phyloP scores from a whole-genome alignment of 2,888 invertebrate species.

The Ganaspis brasiliensis region DNA sequence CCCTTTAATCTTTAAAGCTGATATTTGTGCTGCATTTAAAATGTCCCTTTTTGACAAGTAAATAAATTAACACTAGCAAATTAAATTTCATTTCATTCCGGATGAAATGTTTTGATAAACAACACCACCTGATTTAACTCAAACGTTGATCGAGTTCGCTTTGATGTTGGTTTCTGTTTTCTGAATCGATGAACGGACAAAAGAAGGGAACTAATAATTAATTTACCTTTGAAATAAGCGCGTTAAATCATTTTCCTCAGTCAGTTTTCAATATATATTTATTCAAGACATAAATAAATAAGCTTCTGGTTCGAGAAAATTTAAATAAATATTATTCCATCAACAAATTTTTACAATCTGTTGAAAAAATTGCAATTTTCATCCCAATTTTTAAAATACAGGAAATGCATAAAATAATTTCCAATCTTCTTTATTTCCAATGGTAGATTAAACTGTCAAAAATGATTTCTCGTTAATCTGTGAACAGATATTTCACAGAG shows the following conservation, averaged over 20 bases:
- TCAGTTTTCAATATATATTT: neutral
- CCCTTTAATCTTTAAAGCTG: no score
- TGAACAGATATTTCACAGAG: no score
- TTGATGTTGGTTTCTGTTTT: neutral
- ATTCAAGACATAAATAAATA: no score
- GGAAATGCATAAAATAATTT: no score
- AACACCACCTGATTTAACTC: neutral
- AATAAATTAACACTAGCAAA: conserved; percentile 12
- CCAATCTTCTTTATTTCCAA: no score
- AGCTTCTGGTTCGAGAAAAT: no score
- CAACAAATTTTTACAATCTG: no score
- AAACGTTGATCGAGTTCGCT: neutral
- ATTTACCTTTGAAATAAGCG: neutral
- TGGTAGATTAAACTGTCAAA: no score
- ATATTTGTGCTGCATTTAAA: neutral
- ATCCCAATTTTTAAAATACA: no score
- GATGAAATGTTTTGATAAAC: neutral
- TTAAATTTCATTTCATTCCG: neutral
- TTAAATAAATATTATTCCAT: no score
- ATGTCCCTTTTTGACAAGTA: neutral
- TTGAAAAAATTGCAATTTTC: no score
- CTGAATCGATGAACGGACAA: neutral
- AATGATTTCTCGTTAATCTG: no score
- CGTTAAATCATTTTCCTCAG: neutral
- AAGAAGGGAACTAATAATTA: neutral